Conservation (phyloP, 2,888 invertebrate species). For the Plagodis pulveraria region DNA sequence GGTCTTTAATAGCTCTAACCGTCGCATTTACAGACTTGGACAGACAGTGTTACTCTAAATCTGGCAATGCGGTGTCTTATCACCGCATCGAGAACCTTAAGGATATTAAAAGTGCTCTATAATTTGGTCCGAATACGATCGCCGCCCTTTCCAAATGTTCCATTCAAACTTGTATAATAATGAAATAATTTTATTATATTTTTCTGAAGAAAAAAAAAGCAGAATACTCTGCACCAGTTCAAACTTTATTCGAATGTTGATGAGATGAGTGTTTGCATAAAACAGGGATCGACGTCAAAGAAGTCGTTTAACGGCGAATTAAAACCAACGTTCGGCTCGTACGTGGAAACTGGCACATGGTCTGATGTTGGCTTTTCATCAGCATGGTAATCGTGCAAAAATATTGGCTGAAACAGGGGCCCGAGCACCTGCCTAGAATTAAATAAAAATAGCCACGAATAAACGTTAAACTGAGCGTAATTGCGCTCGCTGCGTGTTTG, state of each 20-base stretch:
- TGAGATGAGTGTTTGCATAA: slow-evolving; percentile 18
- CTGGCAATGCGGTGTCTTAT: no score
- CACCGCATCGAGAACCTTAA: no score
- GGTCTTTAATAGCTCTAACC: no score
- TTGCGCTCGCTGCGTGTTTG: slow-evolving; percentile 61
- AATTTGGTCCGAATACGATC: no score
- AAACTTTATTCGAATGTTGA: slow-evolving; percentile 11
- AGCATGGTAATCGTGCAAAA: slow-evolving; percentile 83
- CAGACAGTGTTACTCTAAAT: no score
- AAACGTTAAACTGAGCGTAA: slow-evolving; percentile 68
- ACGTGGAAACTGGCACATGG: slow-evolving; percentile 56
- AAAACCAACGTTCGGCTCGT: slow-evolving; percentile 56
- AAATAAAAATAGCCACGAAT: slow-evolving; percentile 80
- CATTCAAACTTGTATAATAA: no score
- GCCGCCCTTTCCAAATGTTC: no score
- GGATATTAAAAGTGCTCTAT: no score
- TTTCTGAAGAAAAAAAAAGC: no score
- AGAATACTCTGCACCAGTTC: background rate
- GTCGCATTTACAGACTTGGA: no score
- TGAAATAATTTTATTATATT: no score
- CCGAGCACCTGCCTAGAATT: slow-evolving; percentile 78
- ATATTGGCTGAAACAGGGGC: slow-evolving; percentile 73
- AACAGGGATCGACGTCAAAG: slow-evolving; percentile 47
- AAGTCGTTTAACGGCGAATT: slow-evolving; percentile 56
- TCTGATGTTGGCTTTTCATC: slow-evolving; percentile 82